Evolutionary conservation across 1,140 invertebrate genomes (phyloP).

Genomic region (Spodoptera litura): DNA sequence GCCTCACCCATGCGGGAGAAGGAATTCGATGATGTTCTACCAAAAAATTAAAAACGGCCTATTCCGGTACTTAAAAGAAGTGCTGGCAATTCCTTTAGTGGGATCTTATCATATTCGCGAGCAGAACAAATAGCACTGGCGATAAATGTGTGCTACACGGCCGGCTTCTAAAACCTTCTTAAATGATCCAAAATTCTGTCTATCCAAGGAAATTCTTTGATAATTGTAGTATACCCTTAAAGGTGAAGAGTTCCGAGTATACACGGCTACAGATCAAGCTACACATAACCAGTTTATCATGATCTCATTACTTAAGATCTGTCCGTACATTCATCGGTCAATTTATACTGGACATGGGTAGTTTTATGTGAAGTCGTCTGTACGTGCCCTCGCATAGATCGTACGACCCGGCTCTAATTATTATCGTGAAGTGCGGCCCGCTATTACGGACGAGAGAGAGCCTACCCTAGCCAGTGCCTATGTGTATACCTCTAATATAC

Average conservation of each 20-base stretch:
- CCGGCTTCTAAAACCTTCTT: not conserved
- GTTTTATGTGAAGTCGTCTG: no score
- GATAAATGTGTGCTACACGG: no score
- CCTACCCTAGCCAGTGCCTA: not conserved
- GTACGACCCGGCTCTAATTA: constrained; percentile 22
- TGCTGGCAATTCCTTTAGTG: no score
- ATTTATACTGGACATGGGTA: no score
- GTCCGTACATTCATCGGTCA: not conserved
- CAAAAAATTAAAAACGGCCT: no score
- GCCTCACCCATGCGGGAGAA: no score
- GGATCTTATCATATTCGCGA: no score
- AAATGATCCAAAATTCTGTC: not conserved
- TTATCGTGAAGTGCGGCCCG: constrained; percentile 7
- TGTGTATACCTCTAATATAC: not conserved
- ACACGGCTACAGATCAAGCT: not conserved
- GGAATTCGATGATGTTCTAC: no score
- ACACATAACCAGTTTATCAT: no score
- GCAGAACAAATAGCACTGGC: no score
- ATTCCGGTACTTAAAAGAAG: no score
- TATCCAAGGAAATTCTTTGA: not conserved
- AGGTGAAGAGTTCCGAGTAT: not conserved
- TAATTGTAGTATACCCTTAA: constrained; percentile 4
- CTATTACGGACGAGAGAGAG: not conserved
- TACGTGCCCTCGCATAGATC: constrained; percentile 23
- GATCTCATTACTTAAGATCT: no score